phyloP scores from a whole-genome alignment of 2,113 vertebrate genomes.

The Asarcornis scutulata region DNA sequence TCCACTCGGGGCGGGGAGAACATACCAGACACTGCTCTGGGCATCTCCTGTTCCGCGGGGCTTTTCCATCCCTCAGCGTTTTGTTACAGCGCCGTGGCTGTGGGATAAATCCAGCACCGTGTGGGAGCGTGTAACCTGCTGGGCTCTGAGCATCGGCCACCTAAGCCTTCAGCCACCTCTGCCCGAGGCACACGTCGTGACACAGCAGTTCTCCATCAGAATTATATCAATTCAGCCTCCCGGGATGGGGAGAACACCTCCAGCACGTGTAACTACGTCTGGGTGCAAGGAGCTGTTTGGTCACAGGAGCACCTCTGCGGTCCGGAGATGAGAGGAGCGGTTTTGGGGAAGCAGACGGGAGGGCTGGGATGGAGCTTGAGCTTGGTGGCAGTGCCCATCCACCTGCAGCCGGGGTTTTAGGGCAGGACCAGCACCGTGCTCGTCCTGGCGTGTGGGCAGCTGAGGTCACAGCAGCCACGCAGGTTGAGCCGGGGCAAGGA shows the following conservation, averaged over 20 bases:
- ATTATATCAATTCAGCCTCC: not conserved
- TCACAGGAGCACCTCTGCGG: not conserved
- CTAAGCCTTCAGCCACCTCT: rapidly evolving
- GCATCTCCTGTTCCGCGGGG: not conserved
- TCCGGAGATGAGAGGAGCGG: rapidly evolving
- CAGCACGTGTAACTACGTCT: rapidly evolving
- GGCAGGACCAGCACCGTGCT: rapidly evolving
- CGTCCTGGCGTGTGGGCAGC: rapidly evolving
- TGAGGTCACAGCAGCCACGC: not conserved
- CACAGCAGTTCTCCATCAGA: not conserved
- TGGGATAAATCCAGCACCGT: not conserved
- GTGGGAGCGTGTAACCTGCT: rapidly evolving
- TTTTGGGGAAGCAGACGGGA: not conserved
- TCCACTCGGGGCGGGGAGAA: not conserved
- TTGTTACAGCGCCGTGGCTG: rapidly evolving
- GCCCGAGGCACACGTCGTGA: rapidly evolving
- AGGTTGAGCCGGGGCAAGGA: not conserved
- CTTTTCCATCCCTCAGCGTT: not conserved
- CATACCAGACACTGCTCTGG: not conserved
- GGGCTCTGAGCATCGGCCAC: not conserved
- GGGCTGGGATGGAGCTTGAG: rapidly evolving
- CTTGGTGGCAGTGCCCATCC: rapidly evolving
- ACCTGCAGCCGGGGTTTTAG: rapidly evolving
- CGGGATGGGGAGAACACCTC: not conserved
- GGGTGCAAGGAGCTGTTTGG: rapidly evolving